Evolutionary conservation across 2,113 vertebrate species (phyloP).

Genomic region (Leiothrix lutea): DNA sequence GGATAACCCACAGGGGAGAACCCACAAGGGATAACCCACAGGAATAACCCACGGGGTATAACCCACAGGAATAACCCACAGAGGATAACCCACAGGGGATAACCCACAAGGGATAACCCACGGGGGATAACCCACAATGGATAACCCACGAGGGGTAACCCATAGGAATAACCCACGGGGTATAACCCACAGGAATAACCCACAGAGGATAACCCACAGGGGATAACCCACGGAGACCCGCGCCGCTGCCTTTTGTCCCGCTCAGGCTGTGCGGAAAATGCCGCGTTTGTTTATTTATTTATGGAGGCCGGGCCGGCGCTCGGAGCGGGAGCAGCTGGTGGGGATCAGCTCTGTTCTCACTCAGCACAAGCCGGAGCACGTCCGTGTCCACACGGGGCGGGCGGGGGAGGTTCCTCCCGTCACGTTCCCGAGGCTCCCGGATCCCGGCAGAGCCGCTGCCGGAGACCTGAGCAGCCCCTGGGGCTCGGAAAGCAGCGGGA

Average conservation of each 20-base stretch:
- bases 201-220: accelerated
- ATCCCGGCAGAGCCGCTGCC: not conserved
- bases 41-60: too few species aligned
- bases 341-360: not conserved
- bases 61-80: too few species aligned
- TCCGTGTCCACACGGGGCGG: accelerated
- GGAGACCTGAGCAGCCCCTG: too few species aligned
- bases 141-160: too few species aligned
- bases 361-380: not conserved
- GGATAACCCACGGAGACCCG: not conserved
- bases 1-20: not conserved
- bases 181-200: too few species aligned
- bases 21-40: too few species aligned
- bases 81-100: not conserved
- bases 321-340: not conserved
- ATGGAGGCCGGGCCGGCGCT: accelerated
- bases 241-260: accelerated
- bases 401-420: not conserved
- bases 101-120: too few species aligned
- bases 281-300: not conserved
- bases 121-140: accelerated
- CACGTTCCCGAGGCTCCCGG: accelerated
- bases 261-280: not conserved
- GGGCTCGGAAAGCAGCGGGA: not conserved
- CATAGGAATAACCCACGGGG: too few species aligned